Base-by-base conservation (phyloP, 2,797 vertebrate species). In the Lithobates sylvaticus region DNA sequence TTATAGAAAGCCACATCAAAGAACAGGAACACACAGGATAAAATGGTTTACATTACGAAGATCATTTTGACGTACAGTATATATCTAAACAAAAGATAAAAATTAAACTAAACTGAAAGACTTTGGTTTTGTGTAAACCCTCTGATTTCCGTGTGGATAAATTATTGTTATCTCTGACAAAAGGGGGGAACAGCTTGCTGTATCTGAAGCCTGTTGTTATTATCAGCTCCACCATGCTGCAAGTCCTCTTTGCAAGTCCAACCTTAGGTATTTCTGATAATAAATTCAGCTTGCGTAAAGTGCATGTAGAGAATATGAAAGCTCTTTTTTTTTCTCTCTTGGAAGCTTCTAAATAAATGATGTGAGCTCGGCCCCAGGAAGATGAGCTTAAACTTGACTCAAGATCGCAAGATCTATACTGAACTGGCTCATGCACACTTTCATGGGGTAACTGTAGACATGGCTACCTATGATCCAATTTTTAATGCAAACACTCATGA, bases 321-420 rank as follows among this genome's bases (percentile, higher is more conserved):
- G 80, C 15, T 39, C 36, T 86, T 29, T 5, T 29, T 61, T 75
- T 76, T 54, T 54, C 50, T 15, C 5, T 23, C 54, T 77, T 81
- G 65, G 67, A 82, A 42, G 15, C 64, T 77, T 27, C 54, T 82
- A 82, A 86, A 86, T 86, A 82, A 86, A 86, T 82, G 73, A 86
- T 82, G 67, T 77, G 73, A 71, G 44, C 44, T 4, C 47, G 79
- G 73, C 78, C 73, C 36, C n/a, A n/a, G 78, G 73, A 76, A 54
- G 72, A 42, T 72, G 61, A 78, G 75, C 21, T 78, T 71, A 71
- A 74, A 47, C 39, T 36, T 58, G 61, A 80, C 70, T 75, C 29
- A 29, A 29, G 29, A 29, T 29, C 27, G 65, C 54, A 23, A 23
- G 21, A 23, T 61, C 54, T 23, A 61, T 23, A 23, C 21, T 61